Base-by-base conservation (phyloP, 2,888 invertebrate genomes). In the Conops quadrifasciatus region DNA sequence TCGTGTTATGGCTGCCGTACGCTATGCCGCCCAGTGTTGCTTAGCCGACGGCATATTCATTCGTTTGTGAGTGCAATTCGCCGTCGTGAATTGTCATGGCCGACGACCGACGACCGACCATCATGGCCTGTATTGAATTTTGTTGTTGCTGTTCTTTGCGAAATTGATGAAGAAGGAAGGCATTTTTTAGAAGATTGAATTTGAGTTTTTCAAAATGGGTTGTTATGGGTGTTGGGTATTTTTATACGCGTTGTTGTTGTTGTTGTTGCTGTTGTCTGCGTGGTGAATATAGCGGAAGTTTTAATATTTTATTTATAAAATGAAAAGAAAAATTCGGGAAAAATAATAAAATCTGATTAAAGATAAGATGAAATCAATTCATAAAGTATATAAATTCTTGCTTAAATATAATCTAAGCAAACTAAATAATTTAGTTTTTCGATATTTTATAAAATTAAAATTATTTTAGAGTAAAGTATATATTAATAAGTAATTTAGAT, bases 1-100 rank as follows among this genome's bases (percentile, higher is more conserved):
- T 45, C 47, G 13, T 43, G 58, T 45, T 30, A 62, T 62, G 65
- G 64, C 64, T 21, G 36, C 30, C 49, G 19, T 49, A 16, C n/a
- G 26, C 13, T 2, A n/a, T 26, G 4, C 11, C n/a, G n/a, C n/a
- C n/a, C n/a, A n/a, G n/a, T n/a, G n/a, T n/a, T n/a, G 58, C n/a
- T 36, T 62, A 51, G 62, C 60, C 62, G 68, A 21, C 68, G 68
- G 62, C 62, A 51, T 11, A 16, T 58, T 36, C 58, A 15, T 58
- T 58, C 1, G 24, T 24, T 16, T 13, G 53, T 16, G 60, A n/a
- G n/a, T 9, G 9, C 21, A 1, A 19, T 21, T 56, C 24, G 21
- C n/a, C n/a, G 56, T 19, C 9, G 2, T 36, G 36, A 13, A n/a
- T n/a, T n/a, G 1, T 24, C 26, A 24, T 1, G 2, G 56, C 26